Evolutionary conservation across 2,888 invertebrate genomes (phyloP).

Genomic region (Heliconius ethilla): DNA sequence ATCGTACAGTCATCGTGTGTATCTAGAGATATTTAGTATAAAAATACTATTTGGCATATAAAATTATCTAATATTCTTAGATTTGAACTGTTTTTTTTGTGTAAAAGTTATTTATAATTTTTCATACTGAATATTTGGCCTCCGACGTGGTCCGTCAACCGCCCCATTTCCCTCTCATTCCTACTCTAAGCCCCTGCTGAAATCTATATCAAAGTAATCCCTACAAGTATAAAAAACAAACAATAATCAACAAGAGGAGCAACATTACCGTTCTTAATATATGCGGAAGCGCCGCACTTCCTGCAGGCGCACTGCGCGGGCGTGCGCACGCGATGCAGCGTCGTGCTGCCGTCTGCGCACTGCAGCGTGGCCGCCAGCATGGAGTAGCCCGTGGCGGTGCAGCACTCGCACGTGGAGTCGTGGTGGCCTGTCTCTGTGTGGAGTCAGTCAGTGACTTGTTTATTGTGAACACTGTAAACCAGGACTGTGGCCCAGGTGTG

Average conservation of each 20-base stretch:
- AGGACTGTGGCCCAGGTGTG: too few species aligned
- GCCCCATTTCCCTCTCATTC: too few species aligned
- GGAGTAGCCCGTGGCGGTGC: constrained; percentile 67
- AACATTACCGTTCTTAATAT: constrained; percentile 41
- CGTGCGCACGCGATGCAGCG: constrained; percentile 61
- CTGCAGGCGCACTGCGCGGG: constrained; percentile 59
- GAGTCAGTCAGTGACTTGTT: too few species aligned
- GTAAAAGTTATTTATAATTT: not conserved
- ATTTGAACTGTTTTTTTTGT: not conserved
- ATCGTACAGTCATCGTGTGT: not conserved
- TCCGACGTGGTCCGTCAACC: too few species aligned
- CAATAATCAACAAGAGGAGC: not conserved
- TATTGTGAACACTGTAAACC: too few species aligned
- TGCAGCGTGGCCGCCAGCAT: constrained; percentile 59
- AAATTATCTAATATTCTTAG: not conserved
- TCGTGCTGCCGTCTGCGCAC: constrained; percentile 59
- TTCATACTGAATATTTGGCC: not conserved
- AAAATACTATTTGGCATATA: not conserved
- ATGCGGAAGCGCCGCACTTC: constrained; percentile 49
- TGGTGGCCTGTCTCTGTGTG: constrained; percentile 78
- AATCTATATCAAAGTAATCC: not conserved
- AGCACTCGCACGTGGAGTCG: constrained; percentile 83
- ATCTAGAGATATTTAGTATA: not conserved
- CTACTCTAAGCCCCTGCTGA: too few species aligned
- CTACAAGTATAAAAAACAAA: not conserved